Evolutionary conservation across 2,888 invertebrate species (phyloP).

Genomic region (Ophioninae sp.): DNA sequence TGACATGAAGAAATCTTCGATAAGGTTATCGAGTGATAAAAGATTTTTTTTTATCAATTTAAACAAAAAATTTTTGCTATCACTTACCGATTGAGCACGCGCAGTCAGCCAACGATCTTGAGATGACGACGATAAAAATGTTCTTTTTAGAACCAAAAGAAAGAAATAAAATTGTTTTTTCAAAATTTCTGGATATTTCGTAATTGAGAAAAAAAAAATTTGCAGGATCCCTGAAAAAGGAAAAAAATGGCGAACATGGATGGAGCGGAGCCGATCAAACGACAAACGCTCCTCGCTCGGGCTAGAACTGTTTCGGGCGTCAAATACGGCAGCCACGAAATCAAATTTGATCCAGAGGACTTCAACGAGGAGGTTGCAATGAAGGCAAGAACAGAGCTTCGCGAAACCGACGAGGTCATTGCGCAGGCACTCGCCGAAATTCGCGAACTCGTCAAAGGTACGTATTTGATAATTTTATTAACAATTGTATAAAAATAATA

Average conservation of each 20-base stretch:
- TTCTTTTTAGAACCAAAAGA: not conserved
- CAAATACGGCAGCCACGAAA: conserved; percentile 83
- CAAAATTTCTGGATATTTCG: not conserved
- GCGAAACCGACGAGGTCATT: conserved; percentile 87
- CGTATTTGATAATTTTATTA: not conserved
- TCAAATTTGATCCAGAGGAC: conserved; percentile 85
- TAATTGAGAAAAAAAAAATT: conserved; percentile 71
- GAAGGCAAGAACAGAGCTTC: conserved; percentile 86
- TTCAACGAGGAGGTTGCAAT: conserved; percentile 83
- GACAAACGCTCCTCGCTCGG: conserved; percentile 67
- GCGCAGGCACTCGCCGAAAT: conserved; percentile 84
- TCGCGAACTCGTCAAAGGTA: conserved; percentile 84
- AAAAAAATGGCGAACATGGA: conserved; percentile 37
- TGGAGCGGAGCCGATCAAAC: conserved; percentile 18
- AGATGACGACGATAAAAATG: too few relatives aligned
- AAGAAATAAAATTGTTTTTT: not conserved
- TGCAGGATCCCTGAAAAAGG: conserved; percentile 79
- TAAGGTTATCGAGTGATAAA: not conserved
- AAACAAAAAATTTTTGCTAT: not conserved
- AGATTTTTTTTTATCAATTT: not conserved
- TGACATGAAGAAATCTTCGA: not conserved
- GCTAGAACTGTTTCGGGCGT: conserved; percentile 68
- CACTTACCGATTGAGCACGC: not conserved
- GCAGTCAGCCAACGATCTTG: too few relatives aligned
- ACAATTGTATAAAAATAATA: not conserved